phyloP scores from a whole-genome alignment of 2,113 vertebrate species.

The Nesogale talazaci region DNA sequence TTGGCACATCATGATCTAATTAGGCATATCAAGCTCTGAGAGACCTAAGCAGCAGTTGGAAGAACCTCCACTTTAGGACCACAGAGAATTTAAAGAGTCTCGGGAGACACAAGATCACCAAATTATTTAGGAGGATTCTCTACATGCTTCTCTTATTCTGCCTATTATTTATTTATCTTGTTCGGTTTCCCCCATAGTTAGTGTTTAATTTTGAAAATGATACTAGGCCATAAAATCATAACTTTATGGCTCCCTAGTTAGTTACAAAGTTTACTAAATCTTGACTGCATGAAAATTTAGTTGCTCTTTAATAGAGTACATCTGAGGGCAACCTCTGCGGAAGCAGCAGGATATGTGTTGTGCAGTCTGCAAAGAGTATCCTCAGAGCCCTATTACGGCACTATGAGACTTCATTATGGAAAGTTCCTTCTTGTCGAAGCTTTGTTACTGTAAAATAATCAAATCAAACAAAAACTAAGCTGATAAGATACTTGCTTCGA shows the following conservation, averaged over 20 bases:
- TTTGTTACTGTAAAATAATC: background rate
- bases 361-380: background rate
- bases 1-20: background rate
- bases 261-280: slow-evolving; percentile 15
- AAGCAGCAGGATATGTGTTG: background rate
- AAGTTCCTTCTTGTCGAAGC: background rate
- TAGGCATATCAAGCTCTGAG: background rate
- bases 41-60: slow-evolving; percentile 23
- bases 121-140: slow-evolving; percentile 18
- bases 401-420: background rate
- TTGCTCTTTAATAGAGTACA: background rate
- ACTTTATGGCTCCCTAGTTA: background rate
- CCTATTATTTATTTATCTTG: slow-evolving; percentile 40
- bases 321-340: background rate
- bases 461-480: background rate
- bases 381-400: background rate
- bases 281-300: background rate
- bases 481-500: background rate
- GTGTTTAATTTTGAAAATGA: slow-evolving; percentile 22
- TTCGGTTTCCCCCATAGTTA: background rate
- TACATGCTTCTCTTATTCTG: background rate
- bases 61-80: background rate
- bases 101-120: background rate
- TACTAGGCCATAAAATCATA: background rate
- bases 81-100: background rate